Conservation (phyloP, 2,888 invertebrate genomes). For the Tyria jacobaeae region DNA sequence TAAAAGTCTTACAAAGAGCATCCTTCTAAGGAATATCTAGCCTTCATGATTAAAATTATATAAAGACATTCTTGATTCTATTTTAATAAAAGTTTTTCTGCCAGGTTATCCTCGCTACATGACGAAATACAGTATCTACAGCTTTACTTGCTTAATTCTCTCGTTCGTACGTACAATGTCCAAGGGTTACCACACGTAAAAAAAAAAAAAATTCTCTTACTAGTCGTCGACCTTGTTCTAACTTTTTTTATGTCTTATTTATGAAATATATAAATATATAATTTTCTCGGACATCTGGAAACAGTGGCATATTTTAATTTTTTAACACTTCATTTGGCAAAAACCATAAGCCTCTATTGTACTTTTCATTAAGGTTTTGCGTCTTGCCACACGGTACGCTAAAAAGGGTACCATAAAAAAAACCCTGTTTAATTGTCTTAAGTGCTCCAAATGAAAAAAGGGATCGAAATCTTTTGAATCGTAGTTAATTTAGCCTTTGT, state of each 20-base stretch:
- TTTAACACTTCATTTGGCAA: background rate
- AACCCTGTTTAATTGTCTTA: slow-evolving; percentile 72
- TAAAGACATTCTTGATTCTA: background rate
- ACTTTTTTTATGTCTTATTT: background rate
- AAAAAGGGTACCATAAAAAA: slow-evolving; percentile 60
- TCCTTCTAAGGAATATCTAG: background rate
- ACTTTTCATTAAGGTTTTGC: slow-evolving; percentile 1
- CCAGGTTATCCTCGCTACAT: background rate
- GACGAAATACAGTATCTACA: background rate
- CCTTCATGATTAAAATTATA: background rate
- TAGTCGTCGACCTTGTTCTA: background rate
- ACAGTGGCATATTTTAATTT: background rate
- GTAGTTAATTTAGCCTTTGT: slow-evolving; percentile 59
- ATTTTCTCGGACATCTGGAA: background rate
- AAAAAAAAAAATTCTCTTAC: background rate
- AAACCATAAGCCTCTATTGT: background rate
- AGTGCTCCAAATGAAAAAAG: slow-evolving; percentile 67
- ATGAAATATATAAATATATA: background rate
- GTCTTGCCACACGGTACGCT: slow-evolving; percentile 36
- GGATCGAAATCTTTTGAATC: slow-evolving; percentile 59
- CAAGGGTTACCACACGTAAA: background rate
- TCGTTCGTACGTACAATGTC: background rate
- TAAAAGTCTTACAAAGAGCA: no score
- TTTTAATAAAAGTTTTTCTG: background rate
- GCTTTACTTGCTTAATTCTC: background rate